Evolutionary conservation across 1,140 invertebrate genomes (phyloP).

Genomic region (Lepeophtheirus salmonis): DNA sequence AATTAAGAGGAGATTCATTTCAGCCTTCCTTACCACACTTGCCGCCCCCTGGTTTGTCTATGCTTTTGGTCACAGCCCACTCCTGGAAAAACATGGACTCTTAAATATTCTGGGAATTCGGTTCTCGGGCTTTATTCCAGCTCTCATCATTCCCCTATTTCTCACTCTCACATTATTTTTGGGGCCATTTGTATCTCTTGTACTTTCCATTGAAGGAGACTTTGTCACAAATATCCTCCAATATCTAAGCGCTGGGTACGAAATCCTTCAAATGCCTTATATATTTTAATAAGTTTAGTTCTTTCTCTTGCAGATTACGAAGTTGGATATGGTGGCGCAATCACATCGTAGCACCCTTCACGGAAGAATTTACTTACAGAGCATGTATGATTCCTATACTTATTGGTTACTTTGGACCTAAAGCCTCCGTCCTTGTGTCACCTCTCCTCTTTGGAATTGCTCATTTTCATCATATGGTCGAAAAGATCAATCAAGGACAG

Average conservation of each 20-base stretch:
- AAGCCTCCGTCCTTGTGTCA: constrained; percentile 59
- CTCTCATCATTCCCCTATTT: constrained; percentile 48
- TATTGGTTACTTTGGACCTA: constrained; percentile 41
- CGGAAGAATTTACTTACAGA: constrained; percentile 83
- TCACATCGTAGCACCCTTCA: constrained; percentile 70
- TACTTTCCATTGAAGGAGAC: constrained; percentile 38
- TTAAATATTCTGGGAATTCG: constrained; percentile 54
- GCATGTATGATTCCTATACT: constrained; percentile 82
- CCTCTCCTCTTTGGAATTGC: constrained; percentile 79
- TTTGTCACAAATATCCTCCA: constrained; percentile 13
- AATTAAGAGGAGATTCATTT: constrained; percentile 67
- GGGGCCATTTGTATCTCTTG: constrained; percentile 54
- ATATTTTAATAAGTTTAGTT: too few relatives aligned
- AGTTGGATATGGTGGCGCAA: constrained; percentile 70
- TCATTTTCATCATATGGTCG: constrained; percentile 76
- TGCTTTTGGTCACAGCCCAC: constrained; percentile 22
- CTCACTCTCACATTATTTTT: constrained; percentile 65
- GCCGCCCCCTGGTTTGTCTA: constrained; percentile 55
- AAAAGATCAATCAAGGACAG: constrained; percentile 41
- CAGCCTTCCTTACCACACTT: constrained; percentile 56
- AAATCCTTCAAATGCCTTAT: too few relatives aligned
- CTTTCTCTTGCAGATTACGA: constrained; percentile 45
- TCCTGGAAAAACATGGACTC: constrained; percentile 26
- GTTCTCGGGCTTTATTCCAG: constrained; percentile 47
- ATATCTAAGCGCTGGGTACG: too few relatives aligned